phyloP scores from a whole-genome alignment of 2,888 invertebrate species.

The Molorchus minor region DNA sequence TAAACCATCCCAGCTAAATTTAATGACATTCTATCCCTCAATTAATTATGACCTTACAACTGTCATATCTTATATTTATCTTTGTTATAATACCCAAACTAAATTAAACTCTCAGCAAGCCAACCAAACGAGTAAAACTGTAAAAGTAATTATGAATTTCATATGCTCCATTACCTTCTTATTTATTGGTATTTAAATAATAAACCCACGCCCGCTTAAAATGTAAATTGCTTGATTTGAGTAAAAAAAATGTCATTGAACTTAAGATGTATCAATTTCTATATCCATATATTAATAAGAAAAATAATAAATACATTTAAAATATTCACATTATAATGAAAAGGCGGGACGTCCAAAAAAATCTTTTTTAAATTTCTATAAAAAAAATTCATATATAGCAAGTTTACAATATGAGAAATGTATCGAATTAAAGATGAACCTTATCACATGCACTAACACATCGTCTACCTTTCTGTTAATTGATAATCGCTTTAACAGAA shows the following conservation, averaged over 20 bases:
- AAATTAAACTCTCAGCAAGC: conserved; percentile 9
- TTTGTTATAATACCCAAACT: background rate
- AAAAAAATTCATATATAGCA: too few relatives aligned
- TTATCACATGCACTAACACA: too few relatives aligned
- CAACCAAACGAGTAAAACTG: background rate
- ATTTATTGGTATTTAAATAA: conserved; percentile 19
- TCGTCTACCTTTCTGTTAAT: too few relatives aligned
- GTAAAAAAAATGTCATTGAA: conserved; percentile 13
- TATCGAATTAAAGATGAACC: too few relatives aligned
- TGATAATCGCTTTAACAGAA: too few relatives aligned
- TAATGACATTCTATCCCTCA: background rate
- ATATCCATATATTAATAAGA: too few relatives aligned
- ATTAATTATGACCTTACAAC: background rate
- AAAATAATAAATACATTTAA: too few relatives aligned
- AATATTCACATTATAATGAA: too few relatives aligned
- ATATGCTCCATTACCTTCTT: conserved; percentile 20
- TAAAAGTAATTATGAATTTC: conserved; percentile 11
- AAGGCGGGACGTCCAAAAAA: too few relatives aligned
- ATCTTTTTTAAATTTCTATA: too few relatives aligned
- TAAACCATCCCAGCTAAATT: background rate
- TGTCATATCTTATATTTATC: background rate
- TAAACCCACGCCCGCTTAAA: conserved; percentile 13
- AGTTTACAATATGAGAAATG: too few relatives aligned
- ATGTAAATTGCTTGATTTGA: conserved; percentile 17
- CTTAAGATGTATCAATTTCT: conserved; percentile 21